Base-by-base conservation (phyloP, 2,113 vertebrate genomes). In the Promerops cafer region DNA sequence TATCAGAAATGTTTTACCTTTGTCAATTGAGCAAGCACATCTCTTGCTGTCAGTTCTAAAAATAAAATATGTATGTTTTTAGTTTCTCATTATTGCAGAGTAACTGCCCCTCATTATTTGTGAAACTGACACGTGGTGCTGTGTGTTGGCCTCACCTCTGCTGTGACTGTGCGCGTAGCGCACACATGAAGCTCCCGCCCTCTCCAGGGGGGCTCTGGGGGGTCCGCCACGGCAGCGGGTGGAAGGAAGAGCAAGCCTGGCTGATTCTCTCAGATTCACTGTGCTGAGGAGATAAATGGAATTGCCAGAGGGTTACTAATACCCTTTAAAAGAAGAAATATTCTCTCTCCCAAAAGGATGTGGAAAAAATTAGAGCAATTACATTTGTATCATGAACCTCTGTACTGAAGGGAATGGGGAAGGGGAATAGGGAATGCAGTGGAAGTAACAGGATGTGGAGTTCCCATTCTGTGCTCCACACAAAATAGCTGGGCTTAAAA, bases 261-360 rank as follows among this genome's bases (percentile, higher is more conserved):
- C 71, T 92, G 78, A 65, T 86, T n/a, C 88, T 50, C 87, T 90
- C 83, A 85, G 82, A 95, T 90, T 89, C 83, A 50, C 85, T 87
- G 92, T 81, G 83, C 96, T 83, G 85, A 86, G 87, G 85, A 97
- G 96, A 97, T 96, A 96, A 97, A 97, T 97, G 91, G 85, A 96
- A 95, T 97, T 96, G 96, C 97, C 96, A 97, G 97, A 97, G 96
- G 97, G 96, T 95, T 97, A 94, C 94, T 97, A 97, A 97, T 97
- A 95, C 86, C 89, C 92, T 97, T 97, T 97, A 94, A 95, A 96
- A 96, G 93, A 93, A 97, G 92, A 96, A 96, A 95, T 95, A 93
- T 30, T 94, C 93, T 89, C 57, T 94, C 89, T 96, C 94, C 96
- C 96, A 89, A 91, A 97, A 97, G 94, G 94, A 94, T 40, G 44